A percentile compares a stretch with the other conserved stretches of the same genome.
phyloP scores from a whole-genome alignment of 2,797 vertebrate species.

The Gadopsis marmoratus region DNA sequence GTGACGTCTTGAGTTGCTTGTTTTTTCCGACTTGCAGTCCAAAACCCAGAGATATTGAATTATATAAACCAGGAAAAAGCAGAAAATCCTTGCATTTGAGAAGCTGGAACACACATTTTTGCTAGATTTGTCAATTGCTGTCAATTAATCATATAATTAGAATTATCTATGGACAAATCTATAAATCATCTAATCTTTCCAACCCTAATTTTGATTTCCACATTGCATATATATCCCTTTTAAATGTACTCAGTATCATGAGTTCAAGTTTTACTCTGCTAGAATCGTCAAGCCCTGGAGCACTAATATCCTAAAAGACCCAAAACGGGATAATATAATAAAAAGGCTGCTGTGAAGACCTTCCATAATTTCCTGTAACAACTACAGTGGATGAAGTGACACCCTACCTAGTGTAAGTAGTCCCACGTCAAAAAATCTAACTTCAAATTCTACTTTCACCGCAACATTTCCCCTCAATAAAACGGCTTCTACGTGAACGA shows the following conservation, averaged over 20 bases:
- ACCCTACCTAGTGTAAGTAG: background rate
- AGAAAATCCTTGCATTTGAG: background rate
- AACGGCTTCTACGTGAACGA: constrained; percentile 26
- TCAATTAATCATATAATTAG: background rate
- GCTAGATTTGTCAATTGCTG: background rate
- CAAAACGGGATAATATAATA: constrained; percentile 16
- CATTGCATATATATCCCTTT: background rate
- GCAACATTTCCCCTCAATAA: constrained; percentile 41
- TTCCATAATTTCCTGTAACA: constrained; percentile 34
- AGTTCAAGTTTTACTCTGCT: background rate
- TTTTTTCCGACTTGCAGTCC: background rate
- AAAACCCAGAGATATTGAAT: background rate
- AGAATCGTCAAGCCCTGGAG: background rate
- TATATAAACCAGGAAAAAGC: background rate
- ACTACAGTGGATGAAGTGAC: constrained; percentile 22
- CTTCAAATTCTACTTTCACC: constrained; percentile 19
- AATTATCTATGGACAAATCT: background rate
- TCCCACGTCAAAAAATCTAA: constrained; percentile 15
- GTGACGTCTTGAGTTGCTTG: background rate
- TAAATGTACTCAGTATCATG: background rate
- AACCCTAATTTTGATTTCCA: background rate
- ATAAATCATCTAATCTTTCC: background rate
- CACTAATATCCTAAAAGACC: background rate
- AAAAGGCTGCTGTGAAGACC: constrained; percentile 6
- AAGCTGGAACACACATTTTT: background rate